Percentiles rank a stretch among this genome's conserved stretches.
Conservation (phyloP, 1,140 invertebrate genomes). For the Anadara kagoshimensis region DNA sequence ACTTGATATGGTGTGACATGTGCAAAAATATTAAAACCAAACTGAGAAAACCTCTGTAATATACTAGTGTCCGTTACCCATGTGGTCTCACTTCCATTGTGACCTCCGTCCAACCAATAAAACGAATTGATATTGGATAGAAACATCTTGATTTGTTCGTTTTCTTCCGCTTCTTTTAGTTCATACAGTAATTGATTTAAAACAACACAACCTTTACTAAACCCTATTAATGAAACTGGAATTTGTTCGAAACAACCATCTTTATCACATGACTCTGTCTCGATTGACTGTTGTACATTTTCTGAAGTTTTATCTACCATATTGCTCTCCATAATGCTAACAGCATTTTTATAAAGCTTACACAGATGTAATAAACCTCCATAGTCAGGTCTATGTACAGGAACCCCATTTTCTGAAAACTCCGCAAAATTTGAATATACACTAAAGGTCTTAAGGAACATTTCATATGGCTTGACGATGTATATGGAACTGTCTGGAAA, state of each 20-base stretch:
- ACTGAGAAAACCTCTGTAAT: constrained; percentile 80
- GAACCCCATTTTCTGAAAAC: constrained; percentile 81
- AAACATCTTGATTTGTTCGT: constrained; percentile 47
- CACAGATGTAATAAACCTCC: constrained; percentile 76
- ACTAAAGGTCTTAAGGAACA: constrained; percentile 87
- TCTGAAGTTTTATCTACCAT: too few species aligned
- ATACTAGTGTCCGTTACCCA: constrained; percentile 86
- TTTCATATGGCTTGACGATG: constrained; percentile 84
- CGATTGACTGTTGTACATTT: neutral
- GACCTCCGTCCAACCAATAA: constrained; percentile 92
- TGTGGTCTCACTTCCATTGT: constrained; percentile 84
- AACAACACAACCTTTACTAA: constrained; percentile 94
- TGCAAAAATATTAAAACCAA: constrained; percentile 76
- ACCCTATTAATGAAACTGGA: constrained; percentile 78
- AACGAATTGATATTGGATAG: constrained; percentile 76
- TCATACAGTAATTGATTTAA: constrained; percentile 92
- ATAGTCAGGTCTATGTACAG: constrained; percentile 63
- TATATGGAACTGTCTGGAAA: constrained; percentile 84
- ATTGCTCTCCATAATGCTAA: neutral
- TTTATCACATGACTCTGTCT: constrained; percentile 7
- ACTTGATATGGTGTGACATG: constrained; percentile 91
- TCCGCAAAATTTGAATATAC: constrained; percentile 91
- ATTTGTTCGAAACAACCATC: neutral
- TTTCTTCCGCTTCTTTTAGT: constrained; percentile 76
- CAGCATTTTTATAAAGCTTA: constrained; percentile 66